Conservation (phyloP, 1,140 invertebrate genomes). For the Eciton burchellii region DNA sequence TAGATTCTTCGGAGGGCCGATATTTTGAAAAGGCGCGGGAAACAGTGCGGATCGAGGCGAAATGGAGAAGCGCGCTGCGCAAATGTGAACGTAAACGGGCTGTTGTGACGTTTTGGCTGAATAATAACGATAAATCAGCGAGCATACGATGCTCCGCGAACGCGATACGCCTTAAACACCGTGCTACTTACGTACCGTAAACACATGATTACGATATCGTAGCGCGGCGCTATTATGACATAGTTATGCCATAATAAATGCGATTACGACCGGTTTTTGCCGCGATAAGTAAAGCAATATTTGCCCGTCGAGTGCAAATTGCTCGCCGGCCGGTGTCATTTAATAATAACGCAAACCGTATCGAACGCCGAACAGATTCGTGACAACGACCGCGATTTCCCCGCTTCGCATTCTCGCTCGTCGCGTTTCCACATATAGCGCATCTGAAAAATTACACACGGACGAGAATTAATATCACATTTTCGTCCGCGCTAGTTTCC, state of each 20-base stretch:
- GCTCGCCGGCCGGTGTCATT: constrained; percentile 36
- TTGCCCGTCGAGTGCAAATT: constrained; percentile 40
- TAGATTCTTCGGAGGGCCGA: too few species aligned
- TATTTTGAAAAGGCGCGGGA: too few species aligned
- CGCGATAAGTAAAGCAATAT: constrained; percentile 33
- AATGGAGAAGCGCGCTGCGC: not conserved
- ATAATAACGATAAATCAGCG: constrained; percentile 21
- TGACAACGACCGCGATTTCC: constrained; percentile 30
- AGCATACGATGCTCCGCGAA: not conserved
- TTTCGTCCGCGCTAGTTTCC: constrained; percentile 20
- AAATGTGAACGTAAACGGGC: not conserved
- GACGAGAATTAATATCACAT: too few species aligned
- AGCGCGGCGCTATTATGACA: constrained; percentile 13
- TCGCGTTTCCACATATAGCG: too few species aligned
- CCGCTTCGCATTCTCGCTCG: too few species aligned
- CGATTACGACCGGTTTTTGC: constrained; percentile 18
- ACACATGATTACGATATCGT: not conserved
- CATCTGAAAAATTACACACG: too few species aligned
- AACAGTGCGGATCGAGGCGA: not conserved
- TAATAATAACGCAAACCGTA: constrained; percentile 42
- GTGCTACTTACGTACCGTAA: not conserved
- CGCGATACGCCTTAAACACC: constrained; percentile 10
- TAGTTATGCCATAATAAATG: constrained; percentile 32
- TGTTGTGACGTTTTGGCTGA: not conserved
- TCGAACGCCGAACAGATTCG: constrained; percentile 16